Evolutionary conservation across 2,797 vertebrate genomes (phyloP).

Genomic region (Crotalus adamanteus): DNA sequence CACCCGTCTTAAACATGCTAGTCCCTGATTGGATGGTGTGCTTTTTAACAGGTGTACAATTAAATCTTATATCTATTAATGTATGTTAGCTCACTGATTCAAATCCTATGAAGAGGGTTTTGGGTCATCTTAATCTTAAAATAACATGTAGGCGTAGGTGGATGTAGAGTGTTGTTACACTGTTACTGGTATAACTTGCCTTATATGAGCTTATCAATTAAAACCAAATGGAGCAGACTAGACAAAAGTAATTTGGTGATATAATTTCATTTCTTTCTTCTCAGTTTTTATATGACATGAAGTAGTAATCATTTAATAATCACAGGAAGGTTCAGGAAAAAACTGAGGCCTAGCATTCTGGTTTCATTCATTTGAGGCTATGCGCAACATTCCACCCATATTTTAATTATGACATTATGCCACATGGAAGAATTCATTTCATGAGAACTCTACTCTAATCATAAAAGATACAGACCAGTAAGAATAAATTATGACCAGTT

Average conservation of each 20-base stretch:
- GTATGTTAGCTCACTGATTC: background rate
- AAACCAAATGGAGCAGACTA: background rate
- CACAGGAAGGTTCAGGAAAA: background rate
- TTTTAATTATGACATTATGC: conserved; percentile 35
- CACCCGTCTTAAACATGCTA: background rate
- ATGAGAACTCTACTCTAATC: conserved; percentile 47
- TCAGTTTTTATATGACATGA: background rate
- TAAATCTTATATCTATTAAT: background rate
- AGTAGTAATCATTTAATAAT: background rate
- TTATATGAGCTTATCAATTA: background rate
- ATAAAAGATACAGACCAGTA: conserved; percentile 28
- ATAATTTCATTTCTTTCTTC: background rate
- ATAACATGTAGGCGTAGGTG: background rate
- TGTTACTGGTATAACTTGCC: background rate
- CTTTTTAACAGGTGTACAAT: background rate
- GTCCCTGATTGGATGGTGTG: background rate
- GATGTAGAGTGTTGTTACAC: background rate
- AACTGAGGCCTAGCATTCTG: background rate
- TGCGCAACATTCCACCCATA: conserved; percentile 44
- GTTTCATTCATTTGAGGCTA: conserved; percentile 36
- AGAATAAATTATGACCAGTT: background rate
- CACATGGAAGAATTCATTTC: conserved; percentile 45
- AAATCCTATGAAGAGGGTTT: background rate
- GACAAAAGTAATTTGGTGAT: background rate
- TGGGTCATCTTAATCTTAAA: background rate